Conservation (phyloP, 2,888 invertebrate genomes). For the Oeneis ivallda region DNA sequence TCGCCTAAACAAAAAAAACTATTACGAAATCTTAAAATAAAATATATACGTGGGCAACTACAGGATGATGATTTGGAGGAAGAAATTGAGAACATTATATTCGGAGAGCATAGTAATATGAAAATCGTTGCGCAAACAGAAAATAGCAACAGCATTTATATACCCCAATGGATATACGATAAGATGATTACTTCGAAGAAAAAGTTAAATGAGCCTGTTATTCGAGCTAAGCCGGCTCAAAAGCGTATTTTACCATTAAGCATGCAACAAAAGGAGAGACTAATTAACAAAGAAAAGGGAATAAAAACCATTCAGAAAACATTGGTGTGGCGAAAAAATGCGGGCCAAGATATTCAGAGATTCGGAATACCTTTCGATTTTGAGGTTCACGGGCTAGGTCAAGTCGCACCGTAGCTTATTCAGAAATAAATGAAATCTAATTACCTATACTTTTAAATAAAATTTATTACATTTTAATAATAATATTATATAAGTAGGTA, state of each 20-base stretch:
- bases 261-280: constrained; percentile 42
- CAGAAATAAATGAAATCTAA: neutral
- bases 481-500: too few species aligned
- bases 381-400: constrained; percentile 58
- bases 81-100: constrained; percentile 36
- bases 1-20: constrained; percentile 18
- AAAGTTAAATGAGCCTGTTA: neutral
- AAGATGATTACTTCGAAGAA: constrained; percentile 31
- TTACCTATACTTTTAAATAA: neutral
- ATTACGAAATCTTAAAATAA: constrained; percentile 25
- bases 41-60: constrained; percentile 12
- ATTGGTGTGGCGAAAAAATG: constrained; percentile 45
- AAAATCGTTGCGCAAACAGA: constrained; percentile 44
- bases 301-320: constrained; percentile 26
- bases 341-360: constrained; percentile 35
- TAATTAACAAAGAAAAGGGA: constrained; percentile 33
- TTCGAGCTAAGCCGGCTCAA: constrained; percentile 34
- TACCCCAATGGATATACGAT: constrained; percentile 47
- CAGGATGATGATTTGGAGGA: constrained; percentile 31
- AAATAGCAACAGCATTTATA: constrained; percentile 45
- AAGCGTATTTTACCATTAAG: constrained; percentile 47
- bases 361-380: constrained; percentile 61
- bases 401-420: constrained; percentile 44
- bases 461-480: neutral
- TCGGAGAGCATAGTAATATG: constrained; percentile 30